A percentile compares a stretch with the other conserved stretches of the same genome.
These are phyloP conservation scores for Pecten maximus DNA, from an alignment of 2,888 invertebrate species.

Conservation along the genomic window DNA sequence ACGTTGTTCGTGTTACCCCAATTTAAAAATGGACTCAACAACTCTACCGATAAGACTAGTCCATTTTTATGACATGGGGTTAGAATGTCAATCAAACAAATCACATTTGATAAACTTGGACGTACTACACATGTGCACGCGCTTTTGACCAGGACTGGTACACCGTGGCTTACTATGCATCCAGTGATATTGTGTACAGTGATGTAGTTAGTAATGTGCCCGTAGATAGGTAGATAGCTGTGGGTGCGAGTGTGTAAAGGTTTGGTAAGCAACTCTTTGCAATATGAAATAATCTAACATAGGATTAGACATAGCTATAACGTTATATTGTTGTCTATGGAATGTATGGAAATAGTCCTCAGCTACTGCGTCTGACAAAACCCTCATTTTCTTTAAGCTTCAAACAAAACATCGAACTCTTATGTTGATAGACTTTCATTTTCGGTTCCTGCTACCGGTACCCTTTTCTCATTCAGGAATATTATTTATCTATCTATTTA, in stretches of 20 bases:
- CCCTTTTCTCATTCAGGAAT: too few species aligned
- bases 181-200: not conserved
- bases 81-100: conserved; percentile 34
- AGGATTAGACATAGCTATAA: too few species aligned
- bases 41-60: not conserved
- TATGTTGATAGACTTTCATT: too few species aligned
- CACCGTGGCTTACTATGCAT: conserved; percentile 25
- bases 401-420: too few species aligned
- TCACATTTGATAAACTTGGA: not conserved
- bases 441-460: too few species aligned
- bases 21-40: not conserved
- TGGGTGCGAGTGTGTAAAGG: not conserved
- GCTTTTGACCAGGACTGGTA: not conserved
- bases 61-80: not conserved
- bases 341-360: too few species aligned
- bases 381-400: too few species aligned
- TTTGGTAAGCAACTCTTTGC: not conserved
- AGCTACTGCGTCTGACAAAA: too few species aligned
- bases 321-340: too few species aligned
- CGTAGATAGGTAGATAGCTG: not conserved
- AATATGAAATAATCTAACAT: too few species aligned
- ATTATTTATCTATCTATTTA: too few species aligned
- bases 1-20: not conserved
- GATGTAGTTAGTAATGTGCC: not conserved
- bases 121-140: not conserved